Evolutionary conservation across 2,113 vertebrate genomes (phyloP), one percentile per base, ranked within the genome.

Genomic region (Pterocles gutturalis): DNA sequence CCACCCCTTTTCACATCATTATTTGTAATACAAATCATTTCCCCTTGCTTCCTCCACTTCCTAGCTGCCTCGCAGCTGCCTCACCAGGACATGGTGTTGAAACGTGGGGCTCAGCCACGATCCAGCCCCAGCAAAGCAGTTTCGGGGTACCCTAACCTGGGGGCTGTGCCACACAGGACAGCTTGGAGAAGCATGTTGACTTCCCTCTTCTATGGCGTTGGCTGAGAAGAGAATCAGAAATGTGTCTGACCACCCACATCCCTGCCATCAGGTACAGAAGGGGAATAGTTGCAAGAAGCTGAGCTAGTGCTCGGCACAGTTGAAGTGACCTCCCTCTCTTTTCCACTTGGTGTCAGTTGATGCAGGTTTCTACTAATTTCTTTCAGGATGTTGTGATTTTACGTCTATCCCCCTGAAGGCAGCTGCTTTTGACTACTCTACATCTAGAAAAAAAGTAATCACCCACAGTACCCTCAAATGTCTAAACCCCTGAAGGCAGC

Each of bases 11-110:
- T 72, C 81, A 36, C 33, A 1, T 80, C 0, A 4, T 92, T 94
- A 83, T 80, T 93, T 90, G 82, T 95, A 67, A 83, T 21, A 75
- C 87, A 81, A 87, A 79, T 93, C 12, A 83, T 88, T 85, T 85
- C 66, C 71, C 36, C 58, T 75, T 77, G 65, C 82, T 90, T 83
- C 83, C 41, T 60, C 60, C 48, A 3, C 20, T 80, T 94, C 66
- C 64, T 76, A 31, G 71, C 61, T 90, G 78, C 58, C 31, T 70
- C 61, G 71, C 76, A 29, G 36, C 65, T 71, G 66, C 33, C 57
- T 94, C 76, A 17, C 51, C 29, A 33, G 72, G 67, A 79, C 31
- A 22, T 29, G 3, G 10, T 45, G 20, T 25, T 75, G 51, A 25
- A 69, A 58, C 0, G 0, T 1, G n/a, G 19, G 60, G 49, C 33